Base-by-base conservation (phyloP, 2,888 invertebrate genomes). In the Ferdinandea cuprea region DNA sequence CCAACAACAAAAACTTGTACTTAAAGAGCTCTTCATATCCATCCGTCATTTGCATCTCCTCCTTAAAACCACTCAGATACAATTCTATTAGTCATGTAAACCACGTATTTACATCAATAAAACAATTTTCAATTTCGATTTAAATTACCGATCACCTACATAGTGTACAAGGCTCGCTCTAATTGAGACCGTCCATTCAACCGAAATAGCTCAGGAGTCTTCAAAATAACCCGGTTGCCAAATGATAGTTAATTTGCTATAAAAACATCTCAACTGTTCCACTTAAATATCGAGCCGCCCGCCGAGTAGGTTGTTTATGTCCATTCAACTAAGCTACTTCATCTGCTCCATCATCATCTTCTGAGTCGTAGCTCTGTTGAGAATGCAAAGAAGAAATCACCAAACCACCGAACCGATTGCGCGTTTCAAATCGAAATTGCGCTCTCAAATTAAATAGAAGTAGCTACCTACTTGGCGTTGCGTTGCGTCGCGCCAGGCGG, bases 381-480 rank as follows among this genome's bases (percentile, higher is more conserved):
- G 37, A 66, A 13, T 52, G 25, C 35, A 44, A 44, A 25, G 68
- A 56, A 46, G 52, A 46, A 50, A 50, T 65, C 42, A 21, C 35
- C 58, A 25, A 25, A 25, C 25, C 25, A 25, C n/a, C n/a, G 28
- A 65, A 50, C 30, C 35, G 42, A 69, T 63, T 48, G 50, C 54
- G 50, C 17, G 44, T 37, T 68, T 37, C 58, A 69, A 76, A 74
- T 80, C 50, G 63, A 76, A 76, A 80, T 78, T 72, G 78, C 65
- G 40, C 78, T 78, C 58, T 59, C 25, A 72, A 65, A 80, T 80
- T 76, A 76, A 80, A 69, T 80, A 42, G 37, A 76, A 76, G 50
- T 58, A 69, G 76, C 50, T 65, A 76, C 58, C 69, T 58, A n/a
- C n/a, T n/a, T n/a, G n/a, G n/a, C n/a, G n/a, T n/a, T n/a, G n/a